Evolutionary conservation across 2,797 vertebrate species (phyloP), one percentile per base, ranked within the genome.

Genomic region (Protosalanx chinensis): DNA sequence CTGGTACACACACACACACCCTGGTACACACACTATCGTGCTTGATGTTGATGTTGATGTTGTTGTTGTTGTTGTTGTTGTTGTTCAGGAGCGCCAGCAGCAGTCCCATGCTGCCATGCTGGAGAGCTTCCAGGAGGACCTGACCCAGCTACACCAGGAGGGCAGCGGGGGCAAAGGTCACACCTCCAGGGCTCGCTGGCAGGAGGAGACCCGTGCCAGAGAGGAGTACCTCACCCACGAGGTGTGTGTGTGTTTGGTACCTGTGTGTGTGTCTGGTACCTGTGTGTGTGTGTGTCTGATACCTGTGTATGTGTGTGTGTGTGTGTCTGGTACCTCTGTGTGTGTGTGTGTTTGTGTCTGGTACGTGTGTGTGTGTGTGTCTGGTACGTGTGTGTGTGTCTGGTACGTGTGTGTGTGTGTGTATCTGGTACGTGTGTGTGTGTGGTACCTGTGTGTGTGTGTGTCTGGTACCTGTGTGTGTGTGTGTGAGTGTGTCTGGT

Each of bases 191-290:
- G 73, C 93, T 46, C 91, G 90, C 5, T 94, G 95, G 53, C 87
- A 93, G 85, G 95, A 96, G 76, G 96, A 96, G 60, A 88, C 93
- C 61, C 92, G 93, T 1, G 41, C 91, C 68, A 89, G 90, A 71
- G 93, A 91, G n/a, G 94, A 96, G 74, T 96, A 96, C 71, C 84
- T 96, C 64, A 92, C 93, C 30, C 86, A 94, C 0, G 95, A 96
- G 94, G 96, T 95, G 70, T 57, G 83, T 32, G 68, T 33, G 62
- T 18, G 57, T 37, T 27, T 27, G 23, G 6, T 35, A 35, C 33
- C 33, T 46, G 46, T 53, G 32, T 67, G 46, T 61, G 23, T 20
- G 33, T 56, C 29, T 63, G 30, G n/a, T n/a, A n/a, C n/a, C n/a
- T 57, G 59, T 59, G 20, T 27, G 23, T 27, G 23, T 27, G 23